phyloP scores from a whole-genome alignment of 2,113 vertebrate species.

The Misgurnus mizolepis region DNA sequence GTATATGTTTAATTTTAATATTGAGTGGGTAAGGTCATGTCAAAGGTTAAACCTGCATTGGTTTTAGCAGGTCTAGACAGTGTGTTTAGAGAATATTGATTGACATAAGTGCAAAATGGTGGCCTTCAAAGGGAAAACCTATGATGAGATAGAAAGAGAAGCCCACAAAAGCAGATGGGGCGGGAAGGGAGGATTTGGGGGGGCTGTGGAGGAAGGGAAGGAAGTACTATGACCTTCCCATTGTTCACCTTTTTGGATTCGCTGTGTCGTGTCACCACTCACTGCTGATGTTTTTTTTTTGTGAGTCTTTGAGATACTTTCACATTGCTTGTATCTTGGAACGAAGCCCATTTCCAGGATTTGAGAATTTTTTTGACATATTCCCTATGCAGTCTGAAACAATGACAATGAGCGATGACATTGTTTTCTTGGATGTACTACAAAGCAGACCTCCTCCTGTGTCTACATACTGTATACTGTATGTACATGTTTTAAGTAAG shows the following conservation, averaged over 20 bases:
- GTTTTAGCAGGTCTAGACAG: not conserved
- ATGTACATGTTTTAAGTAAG: not conserved
- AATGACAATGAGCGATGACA: not conserved
- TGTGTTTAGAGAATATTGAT: not conserved
- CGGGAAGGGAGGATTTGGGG: constrained; percentile 3
- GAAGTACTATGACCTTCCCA: constrained; percentile 46
- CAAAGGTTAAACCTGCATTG: not conserved
- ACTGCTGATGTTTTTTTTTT: constrained; percentile 8
- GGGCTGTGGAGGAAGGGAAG: constrained; percentile 33
- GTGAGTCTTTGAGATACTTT: constrained; percentile 17
- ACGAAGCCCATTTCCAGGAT: constrained; percentile 10
- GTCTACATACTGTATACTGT: not conserved
- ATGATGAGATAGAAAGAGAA: not conserved
- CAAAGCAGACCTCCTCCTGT: not conserved
- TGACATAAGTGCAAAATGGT: not conserved
- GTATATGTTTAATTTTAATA: too few species aligned
- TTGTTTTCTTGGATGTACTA: not conserved
- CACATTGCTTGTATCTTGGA: not conserved
- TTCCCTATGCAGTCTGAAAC: not conserved
- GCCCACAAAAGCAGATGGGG: constrained; percentile 1
- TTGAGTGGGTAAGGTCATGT: too few species aligned
- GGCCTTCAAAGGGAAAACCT: not conserved
- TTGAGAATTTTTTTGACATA: constrained; percentile 13
- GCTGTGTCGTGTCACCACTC: constrained; percentile 17
- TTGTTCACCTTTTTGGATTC: constrained; percentile 53